Evolutionary conservation across 2,888 invertebrate species (phyloP), one percentile per base, ranked within the genome.

Genomic region (Pseudococcus jackbeardsleyi): DNA sequence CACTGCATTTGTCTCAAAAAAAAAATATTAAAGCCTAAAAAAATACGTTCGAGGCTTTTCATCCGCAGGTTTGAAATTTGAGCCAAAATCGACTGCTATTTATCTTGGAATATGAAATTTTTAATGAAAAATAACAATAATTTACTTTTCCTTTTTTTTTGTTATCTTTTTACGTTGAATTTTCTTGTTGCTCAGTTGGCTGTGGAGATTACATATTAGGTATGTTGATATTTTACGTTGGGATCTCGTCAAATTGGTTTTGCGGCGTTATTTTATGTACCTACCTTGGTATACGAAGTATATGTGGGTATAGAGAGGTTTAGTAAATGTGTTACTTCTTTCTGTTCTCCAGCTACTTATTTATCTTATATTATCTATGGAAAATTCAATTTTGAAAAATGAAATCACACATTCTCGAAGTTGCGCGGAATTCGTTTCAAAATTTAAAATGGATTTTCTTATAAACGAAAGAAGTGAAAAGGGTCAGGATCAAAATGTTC

Each of bases 371-470:
- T 72, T 72, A 72, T 72, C 33, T 72, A 26, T 33, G 33, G 72
- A 72, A 72, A 72, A 72, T 72, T 72, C 72, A 72, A 72, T 72
- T 72, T 72, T 72, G 72, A 72, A 72, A 72, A 72, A 72, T 72
- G 72, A 72, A 72, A 72, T 39, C 72, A 72, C 72, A 72, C 33
- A 33, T 72, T 72, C 72, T 72, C 72, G 72, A 39, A 39, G 72
- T 72, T 72, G 72, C 17, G 39, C 72, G 33, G 72, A 33, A 72
- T 72, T 33, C 72, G 72, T 72, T 72, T 72, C 72, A 72, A 72
- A 72, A 72, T 72, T 72, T 33, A 72, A 72, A 72, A 72, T 72
- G 72, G 33, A 72, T 72, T 72, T 72, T 72, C 72, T 72, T 72
- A 72, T 72, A 72, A 72, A 72, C 72, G 72, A 72, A 72, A 72